Evolutionary conservation across 2,113 vertebrate genomes (phyloP), one percentile per base, ranked within the genome.

Genomic region (Carlito syrichta): DNA sequence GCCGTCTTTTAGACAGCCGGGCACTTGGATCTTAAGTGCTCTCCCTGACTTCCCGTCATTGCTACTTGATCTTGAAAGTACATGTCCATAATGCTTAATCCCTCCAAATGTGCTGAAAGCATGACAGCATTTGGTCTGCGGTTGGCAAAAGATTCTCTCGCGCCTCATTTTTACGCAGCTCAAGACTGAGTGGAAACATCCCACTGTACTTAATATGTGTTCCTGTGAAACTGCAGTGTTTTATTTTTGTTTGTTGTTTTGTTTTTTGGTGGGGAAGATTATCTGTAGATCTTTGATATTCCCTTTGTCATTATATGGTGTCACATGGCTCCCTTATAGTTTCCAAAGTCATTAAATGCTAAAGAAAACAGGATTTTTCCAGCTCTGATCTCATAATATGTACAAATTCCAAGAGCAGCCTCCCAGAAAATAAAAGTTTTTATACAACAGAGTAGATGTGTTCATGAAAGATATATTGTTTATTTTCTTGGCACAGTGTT

Each of bases 401-500:
- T 98, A 98, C 1, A 97, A 97, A 97, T 97, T 97, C 97, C 96
- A 97, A 98, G 81, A 94, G 40, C 96, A 98, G 86, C 86, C 79
- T 98, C 95, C 87, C 83, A 98, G 97, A 98, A 98, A 98, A 97
- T 86, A 62, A 94, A 91, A 96, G 86, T 87, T 95, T 97, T 84
- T 96, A 83, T 89, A 79, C 73, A 87, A 50, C 54, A 40, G 86
- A 40, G 78, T 97, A 27, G 96, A 4, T 95, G 52, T 96, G 89
- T 93, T 82, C 82, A 89, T 96, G 95, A 92, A 98, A 98, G 95
- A 98, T 98, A 96, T 74, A 89, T 93, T 98, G 91, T 98, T 98
- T 97, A 95, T 97, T 98, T 98, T 98, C 97, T 97, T 98, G 98
- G 97, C 95, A 96, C 86, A 94, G 82, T 96, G 66, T 95, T 97